These are phyloP conservation scores for Orientallactaga sibirica DNA, from an alignment of 2,797 vertebrate genomes.

Conservation along the genomic window DNA sequence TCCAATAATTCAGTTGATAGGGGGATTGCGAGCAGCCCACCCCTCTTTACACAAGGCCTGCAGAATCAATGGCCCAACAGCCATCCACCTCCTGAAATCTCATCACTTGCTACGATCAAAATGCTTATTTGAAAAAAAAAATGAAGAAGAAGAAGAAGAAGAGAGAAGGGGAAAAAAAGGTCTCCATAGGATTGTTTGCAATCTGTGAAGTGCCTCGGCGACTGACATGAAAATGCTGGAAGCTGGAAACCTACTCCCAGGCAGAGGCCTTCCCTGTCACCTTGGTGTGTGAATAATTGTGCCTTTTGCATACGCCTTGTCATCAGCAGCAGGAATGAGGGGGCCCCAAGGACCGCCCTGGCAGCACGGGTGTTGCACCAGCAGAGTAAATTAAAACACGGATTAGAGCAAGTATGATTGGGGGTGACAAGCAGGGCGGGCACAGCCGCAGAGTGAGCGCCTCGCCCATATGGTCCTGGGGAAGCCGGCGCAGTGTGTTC, in stretches of 20 bases:
- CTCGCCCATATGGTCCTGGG: conserved; percentile 95
- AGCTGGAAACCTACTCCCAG: conserved; percentile 92
- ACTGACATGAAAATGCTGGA: conserved; percentile 94
- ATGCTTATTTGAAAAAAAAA: conserved; percentile 84
- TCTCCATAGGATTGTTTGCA: conserved; percentile 94
- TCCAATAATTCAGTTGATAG: conserved; percentile 61
- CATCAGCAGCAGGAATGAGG: conserved; percentile 95
- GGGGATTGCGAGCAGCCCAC: conserved; percentile 40
- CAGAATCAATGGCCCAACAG: conserved; percentile 89
- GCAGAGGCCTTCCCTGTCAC: conserved; percentile 94
- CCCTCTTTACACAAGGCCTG: not conserved
- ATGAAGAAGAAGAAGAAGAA: conserved; percentile 37
- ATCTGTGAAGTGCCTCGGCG: conserved; percentile 92
- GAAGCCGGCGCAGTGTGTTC: conserved; percentile 88
- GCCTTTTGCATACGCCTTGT: conserved; percentile 97
- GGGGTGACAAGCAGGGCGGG: conserved; percentile 95
- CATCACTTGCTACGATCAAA: conserved; percentile 89
- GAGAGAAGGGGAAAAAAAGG: conserved; percentile 76
- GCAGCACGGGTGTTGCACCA: conserved; percentile 92
- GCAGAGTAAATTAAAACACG: conserved; percentile 98
- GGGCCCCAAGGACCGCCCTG: conserved; percentile 95
- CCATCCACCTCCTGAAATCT: conserved; percentile 87
- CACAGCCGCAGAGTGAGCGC: conserved; percentile 90
- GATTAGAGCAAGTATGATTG: conserved; percentile 95
- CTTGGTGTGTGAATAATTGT: conserved; percentile 96